Evolutionary conservation across 2,113 vertebrate genomes (phyloP).

Genomic region (Anarhynchus alexandrinus): DNA sequence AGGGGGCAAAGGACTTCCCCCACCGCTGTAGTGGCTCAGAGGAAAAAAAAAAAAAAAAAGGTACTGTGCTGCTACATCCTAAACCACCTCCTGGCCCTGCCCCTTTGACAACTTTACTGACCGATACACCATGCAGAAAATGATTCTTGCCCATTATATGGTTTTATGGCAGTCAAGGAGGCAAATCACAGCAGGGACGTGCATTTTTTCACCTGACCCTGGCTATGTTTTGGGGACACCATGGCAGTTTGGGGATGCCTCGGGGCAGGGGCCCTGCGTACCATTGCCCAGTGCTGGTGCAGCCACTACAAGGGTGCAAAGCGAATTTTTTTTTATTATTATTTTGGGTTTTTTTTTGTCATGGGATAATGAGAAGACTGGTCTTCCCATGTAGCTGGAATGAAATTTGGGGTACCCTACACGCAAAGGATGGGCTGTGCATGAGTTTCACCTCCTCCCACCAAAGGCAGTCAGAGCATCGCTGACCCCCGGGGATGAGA

Average conservation of each 20-base stretch:
- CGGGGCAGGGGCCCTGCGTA: too few species aligned
- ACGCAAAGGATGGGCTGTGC: background rate
- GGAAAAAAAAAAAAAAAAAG: background rate
- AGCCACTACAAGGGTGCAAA: background rate
- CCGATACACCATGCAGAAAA: background rate
- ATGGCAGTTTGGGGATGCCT: background rate
- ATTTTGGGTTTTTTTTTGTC: background rate
- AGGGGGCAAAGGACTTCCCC: background rate
- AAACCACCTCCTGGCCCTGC: background rate
- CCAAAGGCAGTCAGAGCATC: too few species aligned
- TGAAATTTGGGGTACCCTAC: background rate
- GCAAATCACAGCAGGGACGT: background rate
- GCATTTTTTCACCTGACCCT: background rate
- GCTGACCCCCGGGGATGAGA: background rate
- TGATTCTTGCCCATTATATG: background rate
- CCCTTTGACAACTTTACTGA: background rate
- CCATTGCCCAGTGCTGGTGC: background rate
- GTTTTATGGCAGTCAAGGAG: background rate
- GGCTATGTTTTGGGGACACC: background rate
- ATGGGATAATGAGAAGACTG: background rate
- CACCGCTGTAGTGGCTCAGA: background rate
- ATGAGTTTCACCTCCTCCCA: background rate
- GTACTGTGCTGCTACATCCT: background rate
- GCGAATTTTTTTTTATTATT: background rate
- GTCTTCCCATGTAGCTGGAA: too few species aligned